A percentile compares a stretch with the other conserved stretches of the same genome.
Conservation (phyloP, 2,797 vertebrate genomes). For the Danio choprae region DNA sequence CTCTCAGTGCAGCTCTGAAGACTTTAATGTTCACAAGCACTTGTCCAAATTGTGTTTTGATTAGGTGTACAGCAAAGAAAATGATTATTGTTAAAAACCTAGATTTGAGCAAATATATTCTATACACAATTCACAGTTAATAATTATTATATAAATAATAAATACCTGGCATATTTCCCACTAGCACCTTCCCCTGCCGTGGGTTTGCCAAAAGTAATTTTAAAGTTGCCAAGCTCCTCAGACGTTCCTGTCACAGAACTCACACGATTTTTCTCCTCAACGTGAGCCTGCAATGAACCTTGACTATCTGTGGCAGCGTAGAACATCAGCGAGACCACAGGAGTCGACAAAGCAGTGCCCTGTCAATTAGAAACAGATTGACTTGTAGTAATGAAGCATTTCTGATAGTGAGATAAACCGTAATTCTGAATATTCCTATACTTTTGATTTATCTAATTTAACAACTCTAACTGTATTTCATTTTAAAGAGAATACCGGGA, state of each 20-base stretch:
- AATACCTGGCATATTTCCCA: conserved; percentile 85
- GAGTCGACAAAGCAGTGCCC: conserved; percentile 71
- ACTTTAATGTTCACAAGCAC: too few species aligned
- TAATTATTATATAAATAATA: background rate
- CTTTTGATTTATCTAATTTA: background rate
- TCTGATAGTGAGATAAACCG: background rate
- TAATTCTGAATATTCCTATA: background rate
- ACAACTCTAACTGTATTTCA: background rate
- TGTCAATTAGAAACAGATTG: conserved; percentile 56
- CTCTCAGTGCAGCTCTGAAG: too few species aligned
- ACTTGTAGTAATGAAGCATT: background rate
- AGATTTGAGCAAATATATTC: background rate
- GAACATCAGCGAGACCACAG: conserved; percentile 90
- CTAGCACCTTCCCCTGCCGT: conserved; percentile 71
- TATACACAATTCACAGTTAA: background rate
- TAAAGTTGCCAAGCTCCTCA: conserved; percentile 90
- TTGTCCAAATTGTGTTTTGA: too few species aligned
- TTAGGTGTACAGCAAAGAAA: background rate
- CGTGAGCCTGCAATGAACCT: conserved; percentile 80
- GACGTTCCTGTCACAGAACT: conserved; percentile 84
- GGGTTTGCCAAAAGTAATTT: conserved; percentile 86
- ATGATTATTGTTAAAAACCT: background rate
- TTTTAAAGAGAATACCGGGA: background rate
- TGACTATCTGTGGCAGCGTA: conserved; percentile 90
- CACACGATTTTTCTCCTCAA: conserved; percentile 81